These are phyloP conservation scores for Natrix natrix DNA, from an alignment of 2,797 vertebrate genomes.

Conservation along the genomic window DNA sequence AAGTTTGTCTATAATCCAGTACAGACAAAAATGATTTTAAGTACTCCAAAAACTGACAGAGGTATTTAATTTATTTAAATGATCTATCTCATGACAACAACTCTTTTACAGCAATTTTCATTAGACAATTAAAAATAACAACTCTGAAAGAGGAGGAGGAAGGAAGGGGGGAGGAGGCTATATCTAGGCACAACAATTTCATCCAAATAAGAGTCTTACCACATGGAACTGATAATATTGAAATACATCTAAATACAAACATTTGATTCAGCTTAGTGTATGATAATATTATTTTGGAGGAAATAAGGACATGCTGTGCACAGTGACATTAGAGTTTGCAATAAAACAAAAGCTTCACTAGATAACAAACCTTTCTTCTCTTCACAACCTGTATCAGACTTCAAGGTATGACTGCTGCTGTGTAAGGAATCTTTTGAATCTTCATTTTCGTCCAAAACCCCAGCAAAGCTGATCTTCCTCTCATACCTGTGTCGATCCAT, in stretches of 20 bases:
- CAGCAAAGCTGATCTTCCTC: constrained; percentile 98
- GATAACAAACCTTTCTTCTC: constrained; percentile 86
- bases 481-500: constrained; percentile 95
- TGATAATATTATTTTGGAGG: constrained; percentile 42
- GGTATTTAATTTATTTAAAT: not conserved
- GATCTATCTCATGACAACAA: not conserved
- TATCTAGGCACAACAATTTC: not conserved
- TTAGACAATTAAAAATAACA: constrained; percentile 33
- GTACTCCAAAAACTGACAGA: not conserved
- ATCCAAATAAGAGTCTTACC: not conserved
- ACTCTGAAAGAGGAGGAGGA: not conserved
- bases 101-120: not conserved
- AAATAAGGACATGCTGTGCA: constrained; percentile 54
- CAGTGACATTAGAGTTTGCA: constrained; percentile 42
- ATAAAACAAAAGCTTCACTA: constrained; percentile 35
- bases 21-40: not conserved
- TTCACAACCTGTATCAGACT: constrained; percentile 91
- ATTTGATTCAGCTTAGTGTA: constrained; percentile 51
- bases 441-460: constrained; percentile 96
- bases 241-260: constrained; percentile 12
- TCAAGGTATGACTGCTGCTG: constrained; percentile 98
- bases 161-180: not conserved
- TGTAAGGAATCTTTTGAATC: constrained; percentile 92
- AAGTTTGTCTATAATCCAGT: not conserved
- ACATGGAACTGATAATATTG: not conserved